These are phyloP conservation scores for Smutsia temminckii DNA, from an alignment of 2,797 vertebrate species.

Conservation along the genomic window DNA sequence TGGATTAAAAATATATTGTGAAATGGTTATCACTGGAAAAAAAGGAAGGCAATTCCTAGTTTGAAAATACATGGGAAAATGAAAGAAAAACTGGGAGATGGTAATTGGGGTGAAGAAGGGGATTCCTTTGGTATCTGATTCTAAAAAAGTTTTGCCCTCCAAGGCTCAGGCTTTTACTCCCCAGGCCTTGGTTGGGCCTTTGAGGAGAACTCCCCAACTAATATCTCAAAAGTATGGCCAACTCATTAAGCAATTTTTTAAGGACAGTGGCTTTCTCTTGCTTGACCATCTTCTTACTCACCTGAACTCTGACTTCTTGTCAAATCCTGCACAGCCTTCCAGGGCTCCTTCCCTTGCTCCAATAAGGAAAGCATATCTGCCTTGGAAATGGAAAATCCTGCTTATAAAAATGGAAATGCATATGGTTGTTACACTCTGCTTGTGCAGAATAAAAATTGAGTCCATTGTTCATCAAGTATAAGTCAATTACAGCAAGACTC, in stretches of 20 bases:
- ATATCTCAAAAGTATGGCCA: neutral
- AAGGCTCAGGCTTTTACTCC: neutral
- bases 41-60: neutral
- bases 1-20: neutral
- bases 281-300: neutral
- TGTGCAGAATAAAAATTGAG: neutral
- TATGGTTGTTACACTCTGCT: neutral
- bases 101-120: neutral
- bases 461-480: neutral
- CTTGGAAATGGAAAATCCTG: slow-evolving; percentile 30
- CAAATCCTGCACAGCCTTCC: slow-evolving; percentile 2
- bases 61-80: neutral
- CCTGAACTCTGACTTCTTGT: neutral
- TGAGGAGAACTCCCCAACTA: neutral
- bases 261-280: neutral
- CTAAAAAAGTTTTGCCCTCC: neutral
- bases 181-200: neutral
- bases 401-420: neutral
- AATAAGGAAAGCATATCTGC: neutral
- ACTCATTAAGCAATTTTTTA: neutral
- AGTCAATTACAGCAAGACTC: neutral
- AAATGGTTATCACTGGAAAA: neutral
- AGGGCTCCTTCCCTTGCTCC: slow-evolving; percentile 32
- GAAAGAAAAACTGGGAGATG: slow-evolving; percentile 4
- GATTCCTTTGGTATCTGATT: neutral